Evolutionary conservation across 2,888 invertebrate genomes (phyloP).

Genomic region (Chrysolina americana): DNA sequence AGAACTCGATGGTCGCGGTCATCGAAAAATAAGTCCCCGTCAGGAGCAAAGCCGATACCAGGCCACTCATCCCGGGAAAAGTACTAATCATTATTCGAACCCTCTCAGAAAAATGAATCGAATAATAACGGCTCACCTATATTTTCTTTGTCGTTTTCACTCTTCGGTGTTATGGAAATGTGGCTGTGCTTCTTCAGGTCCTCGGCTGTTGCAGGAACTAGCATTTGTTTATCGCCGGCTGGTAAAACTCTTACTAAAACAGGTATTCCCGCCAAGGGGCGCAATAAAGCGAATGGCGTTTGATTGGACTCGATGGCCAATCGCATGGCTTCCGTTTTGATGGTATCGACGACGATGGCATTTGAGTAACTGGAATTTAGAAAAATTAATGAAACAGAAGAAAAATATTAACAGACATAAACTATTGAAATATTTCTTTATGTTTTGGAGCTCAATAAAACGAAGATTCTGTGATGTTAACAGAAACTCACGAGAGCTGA

Average conservation of each 20-base stretch:
- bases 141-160: conserved; percentile 42
- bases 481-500: too few relatives aligned
- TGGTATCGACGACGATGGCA: conserved; percentile 79
- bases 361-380: conserved; percentile 65
- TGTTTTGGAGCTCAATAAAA: too few relatives aligned
- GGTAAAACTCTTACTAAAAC: conserved; percentile 79
- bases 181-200: conserved; percentile 78
- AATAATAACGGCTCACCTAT: conserved; percentile 31
- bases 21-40: too few relatives aligned
- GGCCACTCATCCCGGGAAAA: too few relatives aligned
- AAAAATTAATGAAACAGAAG: neutral
- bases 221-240: conserved; percentile 74
- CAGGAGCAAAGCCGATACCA: too few relatives aligned
- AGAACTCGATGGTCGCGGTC: too few relatives aligned
- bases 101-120: neutral
- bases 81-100: too few relatives aligned
- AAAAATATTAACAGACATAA: neutral
- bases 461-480: too few relatives aligned
- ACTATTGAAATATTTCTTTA: too few relatives aligned
- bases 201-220: conserved; percentile 81
- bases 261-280: conserved; percentile 78
- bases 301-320: conserved; percentile 76
- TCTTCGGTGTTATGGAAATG: conserved; percentile 68
- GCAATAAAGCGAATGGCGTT: conserved; percentile 80
- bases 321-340: conserved; percentile 81